phyloP scores from a whole-genome alignment of 2,888 invertebrate genomes.

The Galerucella nymphaeae region DNA sequence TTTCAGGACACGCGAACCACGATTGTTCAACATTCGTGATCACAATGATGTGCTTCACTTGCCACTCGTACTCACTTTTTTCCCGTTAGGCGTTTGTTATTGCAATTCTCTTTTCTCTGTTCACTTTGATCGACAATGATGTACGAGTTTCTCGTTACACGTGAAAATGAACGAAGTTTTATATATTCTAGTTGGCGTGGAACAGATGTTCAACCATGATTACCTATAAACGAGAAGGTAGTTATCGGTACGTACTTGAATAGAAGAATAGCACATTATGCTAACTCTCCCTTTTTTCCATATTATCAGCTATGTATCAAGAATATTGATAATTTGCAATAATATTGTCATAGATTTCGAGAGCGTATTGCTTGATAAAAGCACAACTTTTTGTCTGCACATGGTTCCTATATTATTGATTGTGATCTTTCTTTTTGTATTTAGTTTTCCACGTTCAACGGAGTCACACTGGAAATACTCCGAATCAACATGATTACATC shows the following conservation, averaged over 20 bases:
- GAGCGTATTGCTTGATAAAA: no score
- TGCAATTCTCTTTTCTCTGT: slow-evolving; percentile 43
- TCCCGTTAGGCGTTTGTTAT: slow-evolving; percentile 46
- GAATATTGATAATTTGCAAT: no score
- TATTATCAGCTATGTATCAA: no score
- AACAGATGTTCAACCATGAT: slow-evolving; percentile 5
- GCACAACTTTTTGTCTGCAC: no score
- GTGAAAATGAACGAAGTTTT: background rate
- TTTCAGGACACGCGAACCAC: slow-evolving; percentile 58
- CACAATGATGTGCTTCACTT: slow-evolving; percentile 49
- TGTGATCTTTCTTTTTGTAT: no score
- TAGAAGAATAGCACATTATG: no score
- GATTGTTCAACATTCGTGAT: slow-evolving; percentile 58
- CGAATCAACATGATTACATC: no score
- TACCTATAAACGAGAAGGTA: background rate
- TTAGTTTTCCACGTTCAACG: no score
- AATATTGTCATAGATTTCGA: no score
- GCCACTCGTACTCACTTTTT: slow-evolving; percentile 25
- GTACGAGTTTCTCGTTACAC: slow-evolving; percentile 19
- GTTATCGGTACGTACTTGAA: background rate
- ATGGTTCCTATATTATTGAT: no score
- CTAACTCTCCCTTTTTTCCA: no score
- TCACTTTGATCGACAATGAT: slow-evolving; percentile 43
- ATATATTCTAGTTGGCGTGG: background rate
- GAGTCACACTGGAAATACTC: no score